Evolutionary conservation across 2,888 invertebrate species (phyloP).

Genomic region (Amiota minor): DNA sequence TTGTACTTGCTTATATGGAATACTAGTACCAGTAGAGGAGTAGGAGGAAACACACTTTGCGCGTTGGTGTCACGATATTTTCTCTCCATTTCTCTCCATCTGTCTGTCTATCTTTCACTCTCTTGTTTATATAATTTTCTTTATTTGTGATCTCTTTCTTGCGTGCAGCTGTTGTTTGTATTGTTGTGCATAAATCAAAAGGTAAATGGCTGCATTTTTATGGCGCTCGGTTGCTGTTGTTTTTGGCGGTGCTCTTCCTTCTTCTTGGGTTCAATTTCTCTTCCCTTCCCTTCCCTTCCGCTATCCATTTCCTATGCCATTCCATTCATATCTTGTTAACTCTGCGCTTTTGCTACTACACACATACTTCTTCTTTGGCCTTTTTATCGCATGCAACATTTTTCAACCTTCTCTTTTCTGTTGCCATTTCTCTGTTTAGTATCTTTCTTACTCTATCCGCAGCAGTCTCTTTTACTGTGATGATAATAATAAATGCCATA

Average conservation of each 20-base stretch:
- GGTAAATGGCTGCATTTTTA: slow-evolving; percentile 69
- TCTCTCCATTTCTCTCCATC: not conserved
- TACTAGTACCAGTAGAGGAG: not conserved
- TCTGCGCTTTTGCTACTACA: slow-evolving; percentile 10
- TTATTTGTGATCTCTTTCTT: slow-evolving; percentile 17
- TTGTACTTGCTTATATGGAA: slow-evolving; percentile 35
- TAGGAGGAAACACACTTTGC: not conserved
- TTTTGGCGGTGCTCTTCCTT: slow-evolving; percentile 37
- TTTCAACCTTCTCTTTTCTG: slow-evolving; percentile 38
- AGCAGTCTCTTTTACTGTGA: too few species aligned
- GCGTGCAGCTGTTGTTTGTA: slow-evolving; percentile 28
- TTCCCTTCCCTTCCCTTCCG: slow-evolving; percentile 5
- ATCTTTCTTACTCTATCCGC: too few species aligned
- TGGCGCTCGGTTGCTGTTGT: slow-evolving; percentile 46
- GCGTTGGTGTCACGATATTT: not conserved
- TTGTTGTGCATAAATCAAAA: slow-evolving; percentile 68
- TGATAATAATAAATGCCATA: slow-evolving; percentile 70
- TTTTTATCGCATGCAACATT: slow-evolving; percentile 68
- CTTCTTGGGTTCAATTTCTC: slow-evolving; percentile 21
- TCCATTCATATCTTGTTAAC: not conserved
- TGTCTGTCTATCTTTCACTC: too few species aligned
- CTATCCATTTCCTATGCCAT: not conserved
- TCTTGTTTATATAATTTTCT: too few species aligned
- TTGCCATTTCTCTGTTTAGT: too few species aligned
- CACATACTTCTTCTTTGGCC: slow-evolving; percentile 34